Evolutionary conservation across 2,888 invertebrate species (phyloP), one percentile per base, ranked within the genome.

Genomic region (Ganaspis brasiliensis): DNA sequence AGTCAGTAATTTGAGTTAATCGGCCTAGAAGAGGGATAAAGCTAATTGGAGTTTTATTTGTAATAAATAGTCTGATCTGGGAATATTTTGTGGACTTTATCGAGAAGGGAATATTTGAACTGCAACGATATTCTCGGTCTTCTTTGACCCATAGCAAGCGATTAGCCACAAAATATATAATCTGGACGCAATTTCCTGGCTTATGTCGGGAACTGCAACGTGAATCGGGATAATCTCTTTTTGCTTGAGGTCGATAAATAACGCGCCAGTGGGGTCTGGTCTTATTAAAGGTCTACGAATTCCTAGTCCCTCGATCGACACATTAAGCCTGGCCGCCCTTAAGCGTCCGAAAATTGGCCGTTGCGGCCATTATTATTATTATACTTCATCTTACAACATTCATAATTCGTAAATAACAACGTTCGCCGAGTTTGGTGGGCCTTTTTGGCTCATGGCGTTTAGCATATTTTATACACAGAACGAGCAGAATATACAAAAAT

Each of bases 331-430:
- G 73, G 72, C 67, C 76, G 81, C 81, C 80, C 79, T 78, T 74
- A 80, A 82, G 82, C 80, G 76, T 49, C 74, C 67, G 77, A 81
- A 84, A 84, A 85, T 83, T 84, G 82, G 81, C 78, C 77, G 75
- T 72, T 74, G 57, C 81, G 84, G 71, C 78, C 78, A 78, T 67
- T 79, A 79, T 79, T 80, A 88, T 89, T 85, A 87, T 89, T 89
- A 87, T 87, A 85, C 86, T 87, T 82, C 82, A 85, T 84, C 87
- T 88, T 87, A 83, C 87, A 91, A 89, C 88, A 88, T 90, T 90
- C 88, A 88, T 90, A 90, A 91, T 91, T 90, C 87, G 89, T 87
- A 90, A 91, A 91, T 91, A 91, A 91, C 87, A 90, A 87, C 87
- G 86, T 84, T 79, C 79, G 83, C 79, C 77, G 73, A 59, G 75